A percentile compares a stretch with the other conserved stretches of the same genome.
Evolutionary conservation across 2,113 vertebrate species (phyloP).

Genomic region (Sus scrofa): T2T-Sscrofa CM000828.6:64974501-64975000

Average conservation of each 20-base stretch:
- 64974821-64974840: slow-evolving; percentile 70
- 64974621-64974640: slow-evolving; percentile 91
- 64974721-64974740: slow-evolving; percentile 69
- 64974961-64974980: neutral
- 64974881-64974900: neutral
- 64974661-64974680: slow-evolving; percentile 87
- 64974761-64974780: slow-evolving; percentile 72
- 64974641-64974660: slow-evolving; percentile 92
- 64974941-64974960: neutral
- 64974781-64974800: slow-evolving; percentile 82
- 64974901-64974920: too few species aligned
- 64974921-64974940: neutral
- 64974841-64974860: neutral
- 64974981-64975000: neutral
- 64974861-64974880: slow-evolving; percentile 61
- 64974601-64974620: neutral
- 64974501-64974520: slow-evolving; percentile 52
- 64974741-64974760: slow-evolving; percentile 74
- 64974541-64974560: slow-evolving; percentile 44
- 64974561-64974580: slow-evolving; percentile 31
- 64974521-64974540: slow-evolving; percentile 26
- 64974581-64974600: neutral
- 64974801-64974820: slow-evolving; percentile 81
- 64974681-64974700: slow-evolving; percentile 85
- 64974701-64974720: slow-evolving; percentile 87